Evolutionary conservation across 1,140 invertebrate species (phyloP).

Genomic region (Cataglyphis hispanica): DNA sequence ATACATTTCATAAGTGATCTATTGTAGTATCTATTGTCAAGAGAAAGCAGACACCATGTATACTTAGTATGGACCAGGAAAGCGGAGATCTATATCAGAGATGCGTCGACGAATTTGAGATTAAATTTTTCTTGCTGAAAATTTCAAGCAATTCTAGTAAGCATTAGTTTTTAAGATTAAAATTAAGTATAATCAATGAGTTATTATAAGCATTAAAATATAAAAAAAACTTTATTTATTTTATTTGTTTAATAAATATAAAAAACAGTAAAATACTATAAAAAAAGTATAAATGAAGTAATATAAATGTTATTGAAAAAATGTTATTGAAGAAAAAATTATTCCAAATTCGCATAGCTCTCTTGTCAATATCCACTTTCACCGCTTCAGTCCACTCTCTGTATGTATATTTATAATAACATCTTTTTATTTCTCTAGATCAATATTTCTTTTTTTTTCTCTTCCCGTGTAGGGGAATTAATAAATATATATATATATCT

Average conservation of each 20-base stretch:
- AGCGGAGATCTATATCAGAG: slow-evolving; percentile 35
- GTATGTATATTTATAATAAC: slow-evolving; percentile 61
- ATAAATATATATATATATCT: slow-evolving; percentile 40
- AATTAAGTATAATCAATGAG: slow-evolving; percentile 22
- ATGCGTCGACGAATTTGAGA: slow-evolving; percentile 29
- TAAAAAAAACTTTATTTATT: neutral
- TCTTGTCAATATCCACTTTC: neutral
- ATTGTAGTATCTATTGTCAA: slow-evolving; percentile 26
- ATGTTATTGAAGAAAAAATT: neutral
- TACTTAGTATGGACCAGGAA: slow-evolving; percentile 49
- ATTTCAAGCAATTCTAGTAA: slow-evolving; percentile 18
- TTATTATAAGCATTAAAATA: neutral
- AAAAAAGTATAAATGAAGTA: too few species aligned
- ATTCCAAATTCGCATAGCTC: slow-evolving; percentile 24
- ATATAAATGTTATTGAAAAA: too few species aligned
- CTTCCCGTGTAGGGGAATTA: slow-evolving; percentile 24
- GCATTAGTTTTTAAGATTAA: neutral
- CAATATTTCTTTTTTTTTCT: slow-evolving; percentile 43
- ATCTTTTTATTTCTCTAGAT: slow-evolving; percentile 52
- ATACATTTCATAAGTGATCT: slow-evolving; percentile 19
- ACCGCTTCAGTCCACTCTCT: slow-evolving; percentile 26
- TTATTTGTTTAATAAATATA: slow-evolving; percentile 2
- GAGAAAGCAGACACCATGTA: slow-evolving; percentile 48
- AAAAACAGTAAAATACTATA: neutral
- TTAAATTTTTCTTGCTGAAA: neutral